Evolutionary conservation across 2,888 invertebrate species (phyloP).

Genomic region (Zaprionus lineosus): DNA sequence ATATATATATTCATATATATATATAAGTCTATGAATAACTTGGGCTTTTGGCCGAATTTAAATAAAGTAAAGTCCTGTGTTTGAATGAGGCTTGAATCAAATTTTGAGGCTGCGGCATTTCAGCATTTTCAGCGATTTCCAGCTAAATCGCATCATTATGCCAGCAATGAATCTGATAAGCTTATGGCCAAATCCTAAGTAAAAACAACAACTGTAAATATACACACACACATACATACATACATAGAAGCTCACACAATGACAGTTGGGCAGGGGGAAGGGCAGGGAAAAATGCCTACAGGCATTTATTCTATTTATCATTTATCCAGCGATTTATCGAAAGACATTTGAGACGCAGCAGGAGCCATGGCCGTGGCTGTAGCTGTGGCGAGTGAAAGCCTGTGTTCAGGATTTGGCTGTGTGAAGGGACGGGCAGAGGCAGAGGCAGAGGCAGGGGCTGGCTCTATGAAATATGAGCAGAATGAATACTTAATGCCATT

Average conservation of each 20-base stretch:
- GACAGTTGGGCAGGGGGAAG: slow-evolving; percentile 34
- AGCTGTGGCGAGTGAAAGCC: too few relatives aligned
- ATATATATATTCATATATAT: too few relatives aligned
- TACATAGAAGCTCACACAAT: slow-evolving; percentile 20
- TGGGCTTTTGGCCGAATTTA: too few relatives aligned
- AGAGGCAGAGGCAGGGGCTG: too few relatives aligned
- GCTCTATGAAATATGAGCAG: slow-evolving; percentile 50
- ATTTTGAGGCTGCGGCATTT: slow-evolving; percentile 50
- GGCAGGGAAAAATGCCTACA: slow-evolving; percentile 60
- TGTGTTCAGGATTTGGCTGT: too few relatives aligned
- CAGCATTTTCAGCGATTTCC: slow-evolving; percentile 22
- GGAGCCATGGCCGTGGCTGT: too few relatives aligned
- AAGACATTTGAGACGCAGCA: slow-evolving; percentile 58
- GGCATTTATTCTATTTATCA: slow-evolving; percentile 76
- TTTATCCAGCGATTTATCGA: slow-evolving; percentile 76
- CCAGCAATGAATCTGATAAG: slow-evolving; percentile 76
- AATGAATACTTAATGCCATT: slow-evolving; percentile 62
- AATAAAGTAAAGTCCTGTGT: too few relatives aligned
- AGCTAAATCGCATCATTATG: slow-evolving; percentile 60
- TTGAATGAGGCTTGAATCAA: slow-evolving; percentile 60
- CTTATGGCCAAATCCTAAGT: slow-evolving; percentile 66
- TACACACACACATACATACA: slow-evolving; percentile 5
- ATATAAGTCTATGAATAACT: too few relatives aligned
- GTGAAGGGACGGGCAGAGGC: too few relatives aligned
- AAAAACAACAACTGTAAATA: slow-evolving; percentile 50